Conservation (phyloP, 2,888 invertebrate genomes). For the Volucella inanis region DNA sequence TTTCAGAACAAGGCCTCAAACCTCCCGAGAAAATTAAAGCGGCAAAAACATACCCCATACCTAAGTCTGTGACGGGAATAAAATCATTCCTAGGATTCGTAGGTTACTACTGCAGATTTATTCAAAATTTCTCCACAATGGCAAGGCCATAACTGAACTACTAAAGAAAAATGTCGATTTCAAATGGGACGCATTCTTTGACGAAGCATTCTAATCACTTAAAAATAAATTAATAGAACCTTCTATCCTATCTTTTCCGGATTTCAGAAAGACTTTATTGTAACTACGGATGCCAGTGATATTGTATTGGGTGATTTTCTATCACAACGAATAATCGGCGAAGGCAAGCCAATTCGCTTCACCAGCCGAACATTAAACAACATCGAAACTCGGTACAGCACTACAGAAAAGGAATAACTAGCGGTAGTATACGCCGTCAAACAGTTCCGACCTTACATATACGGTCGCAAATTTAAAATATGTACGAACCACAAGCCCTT, state of each 20-base stretch:
- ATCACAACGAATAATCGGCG: constrained; percentile 65
- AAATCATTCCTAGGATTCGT: neutral
- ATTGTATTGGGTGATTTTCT: constrained; percentile 70
- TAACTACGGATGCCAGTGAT: constrained; percentile 71
- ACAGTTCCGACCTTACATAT: constrained; percentile 77
- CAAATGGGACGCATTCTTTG: constrained; percentile 14
- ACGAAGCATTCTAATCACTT: constrained; percentile 1
- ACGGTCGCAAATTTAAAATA: constrained; percentile 61
- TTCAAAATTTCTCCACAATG: neutral
- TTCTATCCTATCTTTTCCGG: constrained; percentile 47
- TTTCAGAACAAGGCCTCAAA: constrained; percentile 31
- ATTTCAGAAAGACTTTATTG: constrained; percentile 61
- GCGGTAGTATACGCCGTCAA: constrained; percentile 73
- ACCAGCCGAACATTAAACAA: constrained; percentile 71
- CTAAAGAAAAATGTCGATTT: constrained; percentile 6
- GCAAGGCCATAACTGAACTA: constrained; percentile 10
- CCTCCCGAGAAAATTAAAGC: no score
- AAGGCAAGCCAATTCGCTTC: constrained; percentile 74
- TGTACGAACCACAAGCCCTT: neutral
- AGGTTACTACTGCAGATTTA: constrained; percentile 14
- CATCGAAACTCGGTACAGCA: constrained; percentile 64
- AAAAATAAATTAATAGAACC: neutral
- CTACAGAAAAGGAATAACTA: constrained; percentile 74
- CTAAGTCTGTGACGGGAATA: no score
- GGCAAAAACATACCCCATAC: no score